Evolutionary conservation across 2,888 invertebrate genomes (phyloP).

Genomic region (Salticus scenicus): DNA sequence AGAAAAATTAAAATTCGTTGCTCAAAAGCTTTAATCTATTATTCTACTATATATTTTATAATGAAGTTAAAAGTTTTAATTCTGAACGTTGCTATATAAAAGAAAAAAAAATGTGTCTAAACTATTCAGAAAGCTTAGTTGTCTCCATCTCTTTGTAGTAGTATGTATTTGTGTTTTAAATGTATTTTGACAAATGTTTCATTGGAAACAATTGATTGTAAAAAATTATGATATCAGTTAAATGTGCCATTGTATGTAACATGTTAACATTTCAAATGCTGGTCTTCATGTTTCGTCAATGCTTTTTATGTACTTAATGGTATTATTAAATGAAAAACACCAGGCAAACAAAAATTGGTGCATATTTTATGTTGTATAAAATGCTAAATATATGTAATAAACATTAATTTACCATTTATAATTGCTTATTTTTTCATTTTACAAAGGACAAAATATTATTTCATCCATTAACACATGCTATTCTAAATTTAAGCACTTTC

Average conservation of each 20-base stretch:
- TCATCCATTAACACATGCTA: too few species aligned
- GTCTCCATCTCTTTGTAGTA: constrained; percentile 58
- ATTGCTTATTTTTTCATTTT: neutral
- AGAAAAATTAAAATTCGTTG: constrained; percentile 19
- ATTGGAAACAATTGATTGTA: constrained; percentile 32
- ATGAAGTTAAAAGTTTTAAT: constrained; percentile 34
- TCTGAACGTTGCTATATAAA: constrained; percentile 10
- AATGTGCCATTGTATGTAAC: constrained; percentile 40
- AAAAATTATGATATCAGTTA: constrained; percentile 29
- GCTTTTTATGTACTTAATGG: constrained; percentile 61
- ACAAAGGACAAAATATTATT: too few species aligned
- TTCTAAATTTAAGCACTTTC: too few species aligned
- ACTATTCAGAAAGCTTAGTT: constrained; percentile 43
- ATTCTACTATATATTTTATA: constrained; percentile 51
- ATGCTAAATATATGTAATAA: constrained; percentile 59
- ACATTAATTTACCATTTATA: constrained; percentile 57
- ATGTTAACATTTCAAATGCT: constrained; percentile 44
- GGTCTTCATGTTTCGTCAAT: constrained; percentile 54
- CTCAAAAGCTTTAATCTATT: constrained; percentile 42
- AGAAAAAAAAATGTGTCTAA: constrained; percentile 41
- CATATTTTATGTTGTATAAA: constrained; percentile 67
- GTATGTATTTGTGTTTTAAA: constrained; percentile 42
- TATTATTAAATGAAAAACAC: constrained; percentile 40
- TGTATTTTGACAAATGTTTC: constrained; percentile 48
- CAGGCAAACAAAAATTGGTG: constrained; percentile 43